A percentile compares a stretch with the other conserved stretches of the same genome.
Evolutionary conservation across 2,113 vertebrate genomes (phyloP).

Genomic region (Scomber scombrus): DNA sequence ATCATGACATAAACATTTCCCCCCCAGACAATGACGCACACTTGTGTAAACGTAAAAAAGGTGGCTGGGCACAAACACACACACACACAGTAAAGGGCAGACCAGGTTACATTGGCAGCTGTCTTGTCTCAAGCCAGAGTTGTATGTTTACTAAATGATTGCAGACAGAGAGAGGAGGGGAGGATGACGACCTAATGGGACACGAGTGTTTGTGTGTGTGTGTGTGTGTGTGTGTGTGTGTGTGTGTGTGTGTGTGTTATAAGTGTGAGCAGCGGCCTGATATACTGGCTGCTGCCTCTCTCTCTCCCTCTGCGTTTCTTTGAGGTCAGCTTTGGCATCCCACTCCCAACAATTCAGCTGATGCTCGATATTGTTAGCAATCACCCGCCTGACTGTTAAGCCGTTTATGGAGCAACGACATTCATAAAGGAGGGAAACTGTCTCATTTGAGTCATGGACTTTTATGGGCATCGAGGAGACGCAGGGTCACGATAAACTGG

Average conservation of each 20-base stretch:
- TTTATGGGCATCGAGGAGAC: neutral
- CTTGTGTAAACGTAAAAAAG: slow-evolving; percentile 49
- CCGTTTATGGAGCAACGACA: neutral
- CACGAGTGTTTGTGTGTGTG: neutral
- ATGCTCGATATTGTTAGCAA: neutral
- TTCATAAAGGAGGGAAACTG: neutral
- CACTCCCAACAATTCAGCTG: neutral
- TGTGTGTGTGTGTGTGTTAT: slow-evolving; percentile 1
- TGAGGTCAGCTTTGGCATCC: neutral
- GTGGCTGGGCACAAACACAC: slow-evolving; percentile 13
- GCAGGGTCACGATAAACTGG: neutral
- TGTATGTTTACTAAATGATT: slow-evolving; percentile 33
- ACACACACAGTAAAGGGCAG: slow-evolving; percentile 12
- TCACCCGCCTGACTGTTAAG: neutral
- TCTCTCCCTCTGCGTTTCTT: neutral
- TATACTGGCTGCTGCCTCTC: neutral
- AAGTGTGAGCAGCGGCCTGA: slow-evolving; percentile 3
- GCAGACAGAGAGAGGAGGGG: neutral
- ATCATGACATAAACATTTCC: neutral
- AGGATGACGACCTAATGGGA: slow-evolving; percentile 17
- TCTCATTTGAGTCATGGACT: neutral
- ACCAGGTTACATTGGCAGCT: slow-evolving; percentile 45
- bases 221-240: neutral
- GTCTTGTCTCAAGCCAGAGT: slow-evolving; percentile 24
- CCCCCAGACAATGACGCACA: neutral